These are phyloP conservation scores for Thunnus thynnus DNA, from an alignment of 2,113 vertebrate species.

Conservation along the genomic window DNA sequence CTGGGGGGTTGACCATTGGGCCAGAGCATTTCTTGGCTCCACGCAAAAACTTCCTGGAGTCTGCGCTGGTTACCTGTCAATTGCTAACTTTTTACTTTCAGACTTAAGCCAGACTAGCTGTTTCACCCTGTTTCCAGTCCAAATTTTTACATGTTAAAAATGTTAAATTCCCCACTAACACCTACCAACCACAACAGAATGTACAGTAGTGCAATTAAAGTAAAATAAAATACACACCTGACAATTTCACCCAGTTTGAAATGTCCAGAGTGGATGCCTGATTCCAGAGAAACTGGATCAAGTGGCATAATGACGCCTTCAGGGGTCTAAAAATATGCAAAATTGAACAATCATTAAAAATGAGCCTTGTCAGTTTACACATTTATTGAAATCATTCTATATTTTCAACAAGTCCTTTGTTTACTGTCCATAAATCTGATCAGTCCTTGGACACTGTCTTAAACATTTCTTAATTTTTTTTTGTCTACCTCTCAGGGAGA, in stretches of 20 bases:
- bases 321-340: slow-evolving; percentile 73
- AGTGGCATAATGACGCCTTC: slow-evolving; percentile 65
- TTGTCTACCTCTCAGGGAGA: background rate
- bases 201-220: background rate
- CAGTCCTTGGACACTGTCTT: background rate
- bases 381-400: background rate
- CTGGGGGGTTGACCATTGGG: too few species aligned
- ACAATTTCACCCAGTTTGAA: slow-evolving; percentile 72
- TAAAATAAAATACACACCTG: slow-evolving; percentile 58
- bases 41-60: too few species aligned
- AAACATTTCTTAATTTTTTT: background rate
- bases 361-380: background rate
- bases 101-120: too few species aligned
- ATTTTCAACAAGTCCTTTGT: background rate
- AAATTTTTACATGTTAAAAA: background rate
- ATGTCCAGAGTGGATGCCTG: slow-evolving; percentile 62
- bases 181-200: background rate
- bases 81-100: too few species aligned
- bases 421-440: background rate
- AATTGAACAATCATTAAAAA: background rate
- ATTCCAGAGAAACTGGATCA: slow-evolving; percentile 39
- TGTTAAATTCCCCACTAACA: background rate
- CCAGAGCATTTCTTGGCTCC: too few species aligned
- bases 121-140: too few species aligned
- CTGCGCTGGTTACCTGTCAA: too few species aligned